Evolutionary conservation across 2,797 vertebrate species (phyloP).

Genomic region (Smutsia gigantea): DNA sequence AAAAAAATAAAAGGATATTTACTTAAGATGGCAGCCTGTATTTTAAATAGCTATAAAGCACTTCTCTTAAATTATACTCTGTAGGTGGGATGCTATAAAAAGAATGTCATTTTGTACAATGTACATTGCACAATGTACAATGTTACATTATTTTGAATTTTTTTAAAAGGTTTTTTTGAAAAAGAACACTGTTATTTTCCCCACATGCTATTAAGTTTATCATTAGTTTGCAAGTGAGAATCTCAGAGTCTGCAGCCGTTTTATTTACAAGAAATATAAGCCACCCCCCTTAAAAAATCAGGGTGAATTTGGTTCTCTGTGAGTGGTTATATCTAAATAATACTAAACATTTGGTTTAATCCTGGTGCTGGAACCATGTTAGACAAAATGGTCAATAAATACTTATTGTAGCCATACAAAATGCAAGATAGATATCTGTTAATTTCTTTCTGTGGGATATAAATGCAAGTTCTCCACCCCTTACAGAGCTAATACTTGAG

Average conservation of each 20-base stretch:
- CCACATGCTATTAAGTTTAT: background rate
- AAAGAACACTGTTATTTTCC: background rate
- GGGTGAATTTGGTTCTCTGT: background rate
- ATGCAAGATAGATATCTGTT: background rate
- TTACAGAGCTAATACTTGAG: background rate
- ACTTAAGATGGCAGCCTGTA: conserved; percentile 48
- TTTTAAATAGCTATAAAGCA: conserved; percentile 50
- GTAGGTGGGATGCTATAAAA: conserved; percentile 57
- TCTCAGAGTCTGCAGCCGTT: background rate
- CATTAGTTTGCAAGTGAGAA: conserved; percentile 18
- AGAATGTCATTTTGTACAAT: background rate
- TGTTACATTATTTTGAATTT: conserved; percentile 38
- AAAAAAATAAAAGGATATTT: conserved; percentile 31
- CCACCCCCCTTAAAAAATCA: background rate
- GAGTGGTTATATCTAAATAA: background rate
- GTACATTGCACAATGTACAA: background rate
- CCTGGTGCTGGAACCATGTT: background rate
- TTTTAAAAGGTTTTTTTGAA: background rate
- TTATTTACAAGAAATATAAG: background rate
- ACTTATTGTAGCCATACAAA: background rate
- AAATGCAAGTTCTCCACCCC: background rate
- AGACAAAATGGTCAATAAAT: background rate
- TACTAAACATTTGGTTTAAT: background rate
- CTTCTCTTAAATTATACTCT: conserved; percentile 59
- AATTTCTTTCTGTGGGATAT: background rate